Evolutionary conservation across 2,797 vertebrate species (phyloP).

Genomic region (Darevskia nairensis): DNA sequence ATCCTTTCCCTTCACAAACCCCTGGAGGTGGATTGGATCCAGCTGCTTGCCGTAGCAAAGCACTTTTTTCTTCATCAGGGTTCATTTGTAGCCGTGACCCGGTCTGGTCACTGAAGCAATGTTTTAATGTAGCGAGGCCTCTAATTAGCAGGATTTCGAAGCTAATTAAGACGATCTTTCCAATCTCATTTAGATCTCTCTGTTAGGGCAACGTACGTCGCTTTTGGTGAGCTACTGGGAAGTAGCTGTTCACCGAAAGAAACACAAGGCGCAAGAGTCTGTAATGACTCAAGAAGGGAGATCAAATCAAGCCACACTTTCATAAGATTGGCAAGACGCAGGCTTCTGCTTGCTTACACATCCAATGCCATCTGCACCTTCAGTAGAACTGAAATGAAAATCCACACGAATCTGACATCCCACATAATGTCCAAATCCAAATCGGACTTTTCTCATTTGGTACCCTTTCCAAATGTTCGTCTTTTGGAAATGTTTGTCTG

Average conservation of each 20-base stretch:
- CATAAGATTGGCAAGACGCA: not conserved
- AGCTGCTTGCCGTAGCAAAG: constrained; percentile 13
- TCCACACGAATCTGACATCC: not conserved
- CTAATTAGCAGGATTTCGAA: constrained; percentile 70
- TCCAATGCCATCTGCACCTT: not conserved
- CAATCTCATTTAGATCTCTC: constrained; percentile 60
- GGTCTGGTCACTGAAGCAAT: constrained; percentile 49
- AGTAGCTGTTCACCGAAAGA: constrained; percentile 23
- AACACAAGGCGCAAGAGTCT: not conserved
- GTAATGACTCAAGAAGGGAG: not conserved
- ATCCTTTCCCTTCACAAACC: not conserved
- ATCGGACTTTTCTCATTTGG: not conserved
- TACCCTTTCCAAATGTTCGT: not conserved
- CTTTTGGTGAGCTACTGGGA: constrained; percentile 14
- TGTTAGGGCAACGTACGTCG: constrained; percentile 34
- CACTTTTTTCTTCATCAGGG: constrained; percentile 1
- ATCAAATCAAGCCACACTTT: not conserved
- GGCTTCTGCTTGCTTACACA: accelerated
- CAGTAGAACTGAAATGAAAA: not conserved
- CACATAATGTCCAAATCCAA: not conserved
- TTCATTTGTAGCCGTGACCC: not conserved
- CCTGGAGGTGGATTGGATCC: constrained; percentile 1
- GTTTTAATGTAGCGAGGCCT: constrained; percentile 56
- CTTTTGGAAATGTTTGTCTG: not conserved
- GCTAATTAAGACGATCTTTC: constrained; percentile 75